A percentile compares a stretch with the other conserved stretches of the same genome.
phyloP scores from a whole-genome alignment of 1,140 invertebrate genomes.

The Saccostrea echinata region DNA sequence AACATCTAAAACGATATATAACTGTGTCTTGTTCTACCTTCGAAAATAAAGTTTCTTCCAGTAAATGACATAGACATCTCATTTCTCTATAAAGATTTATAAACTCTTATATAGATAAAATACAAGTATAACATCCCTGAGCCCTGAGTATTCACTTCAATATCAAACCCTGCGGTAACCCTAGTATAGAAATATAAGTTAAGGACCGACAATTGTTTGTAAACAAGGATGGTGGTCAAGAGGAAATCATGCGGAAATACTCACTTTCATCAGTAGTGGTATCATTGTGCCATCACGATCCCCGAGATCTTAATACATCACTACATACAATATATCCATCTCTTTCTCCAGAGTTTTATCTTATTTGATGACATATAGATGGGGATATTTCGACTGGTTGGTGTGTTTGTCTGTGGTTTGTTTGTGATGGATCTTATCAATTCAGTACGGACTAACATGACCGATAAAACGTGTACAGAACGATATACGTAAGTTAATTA shows the following conservation, averaged over 20 bases:
- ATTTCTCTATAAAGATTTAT: no score
- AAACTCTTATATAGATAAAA: no score
- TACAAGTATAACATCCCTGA: no score
- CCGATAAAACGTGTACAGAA: not conserved
- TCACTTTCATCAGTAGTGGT: not conserved
- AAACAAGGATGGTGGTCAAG: not conserved
- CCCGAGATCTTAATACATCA: no score
- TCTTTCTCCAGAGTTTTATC: not conserved
- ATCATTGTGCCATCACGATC: not conserved
- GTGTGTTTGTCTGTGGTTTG: constrained; percentile 2
- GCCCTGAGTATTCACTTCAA: not conserved
- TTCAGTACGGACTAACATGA: not conserved
- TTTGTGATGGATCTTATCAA: not conserved
- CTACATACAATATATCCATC: no score
- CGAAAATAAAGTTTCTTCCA: no score
- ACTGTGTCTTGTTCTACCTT: no score
- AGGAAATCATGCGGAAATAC: not conserved
- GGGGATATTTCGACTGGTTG: not conserved
- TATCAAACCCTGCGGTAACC: not conserved
- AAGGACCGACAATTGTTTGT: not conserved
- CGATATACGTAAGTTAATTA: not conserved
- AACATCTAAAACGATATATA: no score
- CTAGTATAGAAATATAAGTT: not conserved
- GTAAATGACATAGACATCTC: no score
- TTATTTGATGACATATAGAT: not conserved